Percentiles rank a stretch among this genome's conserved stretches.
phyloP scores from a whole-genome alignment of 2,888 invertebrate species.

The Terebella lapidaria region DNA sequence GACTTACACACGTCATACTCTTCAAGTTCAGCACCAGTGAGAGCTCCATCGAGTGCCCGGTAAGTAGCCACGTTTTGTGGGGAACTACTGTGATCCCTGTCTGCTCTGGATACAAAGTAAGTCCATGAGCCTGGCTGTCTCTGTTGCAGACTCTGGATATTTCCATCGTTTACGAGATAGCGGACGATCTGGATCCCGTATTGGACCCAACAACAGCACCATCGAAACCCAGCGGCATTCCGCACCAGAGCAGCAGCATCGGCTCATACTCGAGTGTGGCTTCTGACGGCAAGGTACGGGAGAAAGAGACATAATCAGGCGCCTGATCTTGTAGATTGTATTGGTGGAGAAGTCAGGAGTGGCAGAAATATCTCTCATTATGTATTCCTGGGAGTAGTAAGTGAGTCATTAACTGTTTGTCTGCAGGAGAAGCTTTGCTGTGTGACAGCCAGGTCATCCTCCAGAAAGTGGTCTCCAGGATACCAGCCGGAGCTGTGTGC shows the following conservation, averaged over 20 bases:
- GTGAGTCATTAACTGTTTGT: neutral
- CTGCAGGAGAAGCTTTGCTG: slow-evolving; percentile 42
- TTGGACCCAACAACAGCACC: slow-evolving; percentile 60
- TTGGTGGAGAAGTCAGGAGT: too few species aligned
- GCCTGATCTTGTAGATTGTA: neutral
- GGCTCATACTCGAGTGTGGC: slow-evolving; percentile 53
- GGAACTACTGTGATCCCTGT: too few species aligned
- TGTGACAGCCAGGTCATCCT: slow-evolving; percentile 65
- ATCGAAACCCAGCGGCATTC: slow-evolving; percentile 51
- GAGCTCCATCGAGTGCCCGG: slow-evolving; percentile 58
- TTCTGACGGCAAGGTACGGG: slow-evolving; percentile 41
- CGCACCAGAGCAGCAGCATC: slow-evolving; percentile 47
- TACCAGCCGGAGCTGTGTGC: slow-evolving; percentile 95
- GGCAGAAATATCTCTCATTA: too few species aligned
- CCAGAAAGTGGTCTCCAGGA: slow-evolving; percentile 81
- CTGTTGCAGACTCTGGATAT: slow-evolving; percentile 73
- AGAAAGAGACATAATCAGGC: neutral
- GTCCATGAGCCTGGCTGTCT: neutral
- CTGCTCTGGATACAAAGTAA: too few species aligned
- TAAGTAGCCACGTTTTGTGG: slow-evolving; percentile 38
- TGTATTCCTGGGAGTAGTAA: too few species aligned
- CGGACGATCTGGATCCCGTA: slow-evolving; percentile 66
- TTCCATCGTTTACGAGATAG: slow-evolving; percentile 75
- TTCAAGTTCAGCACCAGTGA: slow-evolving; percentile 94
- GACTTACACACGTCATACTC: slow-evolving; percentile 87